These are phyloP conservation scores for Aphelinus certus DNA, from an alignment of 1,140 invertebrate genomes.

Conservation along the genomic window DNA sequence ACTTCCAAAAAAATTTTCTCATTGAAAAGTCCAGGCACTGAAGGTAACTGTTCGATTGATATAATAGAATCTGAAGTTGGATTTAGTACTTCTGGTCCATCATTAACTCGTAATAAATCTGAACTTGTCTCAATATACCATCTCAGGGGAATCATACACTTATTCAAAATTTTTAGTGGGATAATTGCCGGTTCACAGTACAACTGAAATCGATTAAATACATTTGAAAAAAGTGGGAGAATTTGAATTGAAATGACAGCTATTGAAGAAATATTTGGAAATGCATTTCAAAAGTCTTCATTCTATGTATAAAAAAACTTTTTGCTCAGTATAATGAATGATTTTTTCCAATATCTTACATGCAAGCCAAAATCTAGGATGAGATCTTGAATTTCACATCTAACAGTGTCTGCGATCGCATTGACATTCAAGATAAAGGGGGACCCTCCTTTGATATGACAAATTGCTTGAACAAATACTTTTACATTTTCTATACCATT, in stretches of 20 bases:
- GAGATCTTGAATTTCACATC: conserved; percentile 52
- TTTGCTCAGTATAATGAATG: too few relatives aligned
- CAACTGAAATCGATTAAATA: conserved; percentile 39
- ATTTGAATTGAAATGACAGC: conserved; percentile 6
- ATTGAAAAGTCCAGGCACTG: conserved; percentile 40
- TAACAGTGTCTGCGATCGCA: conserved; percentile 54
- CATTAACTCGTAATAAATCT: not conserved
- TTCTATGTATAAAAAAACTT: too few relatives aligned
- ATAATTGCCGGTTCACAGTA: conserved; percentile 39
- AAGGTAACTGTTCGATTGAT: conserved; percentile 6
- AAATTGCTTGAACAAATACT: conserved; percentile 49
- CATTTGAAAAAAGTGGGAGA: not conserved
- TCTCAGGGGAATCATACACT: conserved; percentile 44
- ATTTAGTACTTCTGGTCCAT: not conserved
- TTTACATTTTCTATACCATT: conserved; percentile 51
- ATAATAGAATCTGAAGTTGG: conserved; percentile 6
- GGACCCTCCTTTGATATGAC: conserved; percentile 57
- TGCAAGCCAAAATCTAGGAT: conserved; percentile 59
- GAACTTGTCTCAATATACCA: conserved; percentile 37
- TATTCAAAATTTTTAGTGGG: conserved; percentile 35
- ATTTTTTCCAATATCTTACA: conserved; percentile 40
- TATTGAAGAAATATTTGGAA: too few relatives aligned
- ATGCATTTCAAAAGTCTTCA: too few relatives aligned
- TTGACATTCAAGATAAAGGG: conserved; percentile 51
- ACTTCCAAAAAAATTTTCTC: conserved; percentile 38